Evolutionary conservation across 2,113 vertebrate species (phyloP).

Genomic region (Puffinus mauretanicus): DNA sequence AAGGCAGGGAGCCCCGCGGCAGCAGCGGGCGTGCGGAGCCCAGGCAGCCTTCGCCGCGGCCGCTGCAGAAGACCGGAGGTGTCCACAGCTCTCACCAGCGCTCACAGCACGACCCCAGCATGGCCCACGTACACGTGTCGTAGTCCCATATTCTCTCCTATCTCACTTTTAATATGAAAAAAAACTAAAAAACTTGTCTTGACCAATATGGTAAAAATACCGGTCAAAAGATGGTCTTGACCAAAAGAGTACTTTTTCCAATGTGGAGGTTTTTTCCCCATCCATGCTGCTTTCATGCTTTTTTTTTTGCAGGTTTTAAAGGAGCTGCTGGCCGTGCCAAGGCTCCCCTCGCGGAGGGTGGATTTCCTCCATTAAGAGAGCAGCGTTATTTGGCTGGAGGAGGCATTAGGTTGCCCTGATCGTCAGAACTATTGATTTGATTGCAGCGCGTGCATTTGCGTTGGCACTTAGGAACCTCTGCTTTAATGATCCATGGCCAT

Average conservation of each 20-base stretch:
- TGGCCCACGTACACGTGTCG: rapidly evolving
- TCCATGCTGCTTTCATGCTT: not conserved
- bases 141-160: not conserved
- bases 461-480: not conserved
- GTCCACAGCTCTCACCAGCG: not conserved
- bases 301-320: not conserved
- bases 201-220: not conserved
- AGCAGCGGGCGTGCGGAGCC: not conserved
- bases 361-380: not conserved
- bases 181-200: not conserved
- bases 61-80: not conserved
- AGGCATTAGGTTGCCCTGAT: not conserved
- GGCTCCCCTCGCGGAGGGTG: not conserved
- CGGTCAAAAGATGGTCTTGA: not conserved
- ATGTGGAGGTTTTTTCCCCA: not conserved
- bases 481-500: not conserved
- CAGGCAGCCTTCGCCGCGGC: not conserved
- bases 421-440: not conserved
- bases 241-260: not conserved
- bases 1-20: not conserved
- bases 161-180: not conserved
- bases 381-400: not conserved
- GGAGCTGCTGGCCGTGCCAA: not conserved
- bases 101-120: not conserved
- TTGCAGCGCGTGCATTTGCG: not conserved